Percentiles rank a stretch among this genome's conserved stretches.
Evolutionary conservation across 1,140 invertebrate species (phyloP).

Genomic region (Leucophenga varia): DNA sequence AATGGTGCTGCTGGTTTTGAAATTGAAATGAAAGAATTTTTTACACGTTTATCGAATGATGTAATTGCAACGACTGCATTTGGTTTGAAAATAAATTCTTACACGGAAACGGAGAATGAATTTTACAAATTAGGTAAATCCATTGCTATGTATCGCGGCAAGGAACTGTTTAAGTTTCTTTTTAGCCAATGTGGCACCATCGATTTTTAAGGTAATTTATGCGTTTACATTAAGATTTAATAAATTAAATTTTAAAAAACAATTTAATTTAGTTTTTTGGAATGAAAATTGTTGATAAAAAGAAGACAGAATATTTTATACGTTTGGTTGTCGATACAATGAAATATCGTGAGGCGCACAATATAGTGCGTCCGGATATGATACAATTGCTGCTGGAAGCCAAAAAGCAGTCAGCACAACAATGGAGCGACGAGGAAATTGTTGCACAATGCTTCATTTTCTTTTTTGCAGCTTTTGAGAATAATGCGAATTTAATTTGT

Average conservation of each 20-base stretch:
- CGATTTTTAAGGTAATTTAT: slow-evolving; percentile 28
- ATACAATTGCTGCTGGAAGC: slow-evolving; percentile 58
- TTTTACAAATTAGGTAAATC: slow-evolving; percentile 57
- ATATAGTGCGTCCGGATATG: slow-evolving; percentile 57
- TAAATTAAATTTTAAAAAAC: no score
- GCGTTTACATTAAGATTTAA: no score
- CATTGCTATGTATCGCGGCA: slow-evolving; percentile 43
- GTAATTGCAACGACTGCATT: slow-evolving; percentile 60
- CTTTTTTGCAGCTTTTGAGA: slow-evolving; percentile 65
- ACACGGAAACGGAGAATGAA: slow-evolving; percentile 56
- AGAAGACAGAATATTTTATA: slow-evolving; percentile 36
- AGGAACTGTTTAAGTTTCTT: slow-evolving; percentile 36
- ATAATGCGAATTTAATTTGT: slow-evolving; percentile 61
- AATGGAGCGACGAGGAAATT: slow-evolving; percentile 60
- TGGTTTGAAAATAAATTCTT: slow-evolving; percentile 58
- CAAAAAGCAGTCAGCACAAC: slow-evolving; percentile 35
- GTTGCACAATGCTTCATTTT: slow-evolving; percentile 58
- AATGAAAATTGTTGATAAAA: slow-evolving; percentile 35
- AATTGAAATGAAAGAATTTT: slow-evolving; percentile 57
- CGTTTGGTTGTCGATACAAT: slow-evolving; percentile 53
- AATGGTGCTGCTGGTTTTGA: slow-evolving; percentile 31
- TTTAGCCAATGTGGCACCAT: slow-evolving; percentile 18
- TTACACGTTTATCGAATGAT: slow-evolving; percentile 58
- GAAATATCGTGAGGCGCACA: slow-evolving; percentile 45
- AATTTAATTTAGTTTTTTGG: no score